Evolutionary conservation across 2,888 invertebrate genomes (phyloP), one percentile per base, ranked within the genome.

Genomic region (Drosophila tanythrix): DNA sequence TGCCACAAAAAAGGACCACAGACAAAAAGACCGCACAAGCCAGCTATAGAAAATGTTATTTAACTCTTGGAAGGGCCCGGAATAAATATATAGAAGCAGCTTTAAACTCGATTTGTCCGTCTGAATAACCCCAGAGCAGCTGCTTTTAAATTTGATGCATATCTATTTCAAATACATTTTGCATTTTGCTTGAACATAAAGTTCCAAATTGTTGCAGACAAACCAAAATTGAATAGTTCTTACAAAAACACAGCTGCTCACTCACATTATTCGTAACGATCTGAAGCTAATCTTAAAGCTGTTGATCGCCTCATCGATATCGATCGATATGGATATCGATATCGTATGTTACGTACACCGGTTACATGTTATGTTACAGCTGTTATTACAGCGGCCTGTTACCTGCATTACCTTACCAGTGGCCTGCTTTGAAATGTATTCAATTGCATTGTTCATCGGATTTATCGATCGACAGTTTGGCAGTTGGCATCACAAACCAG

Each of bases 401-500:
- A 21, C 21, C 13, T 13, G 7, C 21, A 5, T 21, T 1, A 21
- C 11, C 11, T 21, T 21, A 43, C 21, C 1, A 5, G 43, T 21
- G 11, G 43, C 21, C 43, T 43, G 43, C 21, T 21, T 21, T 43
- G 11, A 21, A 21, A 21, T 21, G 11, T 5, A 11, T 6, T 21
- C 21, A 43, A 21, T 11, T 43, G 43, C 43, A 13, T 21, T 21
- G 6, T 21, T 21, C 1, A 21, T 43, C 11, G 43, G 21, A 21
- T 6, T 21, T 43, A 43, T 43, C 43, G 43, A 13, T 43, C 13
- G 21, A 43, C 43, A 33, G 33, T 11, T 33, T 33, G 33, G 3
- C 35, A 35, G 55, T 76, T 80, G 63, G 71, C 81, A 10, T 57
- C 63, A 13, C 77, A 77, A 40, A 79, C 79, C 21, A 21, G 21